Conservation (phyloP, 1,140 invertebrate genomes). For the Mya arenaria region DNA sequence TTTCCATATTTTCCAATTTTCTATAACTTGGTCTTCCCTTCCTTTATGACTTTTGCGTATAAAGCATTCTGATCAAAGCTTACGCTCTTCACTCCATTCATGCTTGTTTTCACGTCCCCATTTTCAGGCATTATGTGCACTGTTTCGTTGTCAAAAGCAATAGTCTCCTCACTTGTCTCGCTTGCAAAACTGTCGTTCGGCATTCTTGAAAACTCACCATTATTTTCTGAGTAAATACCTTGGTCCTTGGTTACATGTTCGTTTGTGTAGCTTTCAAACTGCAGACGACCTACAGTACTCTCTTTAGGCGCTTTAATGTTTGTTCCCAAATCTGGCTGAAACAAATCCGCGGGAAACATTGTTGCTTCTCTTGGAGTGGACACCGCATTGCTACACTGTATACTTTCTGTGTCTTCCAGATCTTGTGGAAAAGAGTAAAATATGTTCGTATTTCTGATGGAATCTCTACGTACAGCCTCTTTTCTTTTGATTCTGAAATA, state of each 20-base stretch:
- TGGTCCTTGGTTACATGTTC: too few species aligned
- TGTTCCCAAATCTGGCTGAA: too few species aligned
- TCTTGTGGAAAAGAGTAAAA: conserved; percentile 56
- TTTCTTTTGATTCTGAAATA: conserved; percentile 44
- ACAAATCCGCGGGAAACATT: too few species aligned
- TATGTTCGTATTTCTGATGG: conserved; percentile 51
- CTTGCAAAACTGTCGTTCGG: conserved; percentile 23
- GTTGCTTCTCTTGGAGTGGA: too few species aligned
- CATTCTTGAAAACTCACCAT: too few species aligned
- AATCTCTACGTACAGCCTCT: conserved; percentile 40
- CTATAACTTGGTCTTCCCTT: conserved; percentile 35
- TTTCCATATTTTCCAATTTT: too few species aligned
- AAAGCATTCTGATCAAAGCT: conserved; percentile 13
- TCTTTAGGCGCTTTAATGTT: too few species aligned
- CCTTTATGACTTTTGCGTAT: conserved; percentile 41
- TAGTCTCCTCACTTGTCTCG: conserved; percentile 22
- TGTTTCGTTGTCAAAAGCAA: conserved; percentile 21
- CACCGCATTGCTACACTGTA: conserved; percentile 4
- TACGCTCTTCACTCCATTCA: conserved; percentile 25
- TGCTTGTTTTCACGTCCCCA: background rate
- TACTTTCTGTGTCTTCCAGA: conserved; percentile 43
- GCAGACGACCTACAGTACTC: too few species aligned
- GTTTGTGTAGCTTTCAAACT: too few species aligned
- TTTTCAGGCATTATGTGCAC: background rate
- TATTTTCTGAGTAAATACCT: too few species aligned